phyloP scores from a whole-genome alignment of 2,888 invertebrate genomes.

The Pteria penguin region DNA sequence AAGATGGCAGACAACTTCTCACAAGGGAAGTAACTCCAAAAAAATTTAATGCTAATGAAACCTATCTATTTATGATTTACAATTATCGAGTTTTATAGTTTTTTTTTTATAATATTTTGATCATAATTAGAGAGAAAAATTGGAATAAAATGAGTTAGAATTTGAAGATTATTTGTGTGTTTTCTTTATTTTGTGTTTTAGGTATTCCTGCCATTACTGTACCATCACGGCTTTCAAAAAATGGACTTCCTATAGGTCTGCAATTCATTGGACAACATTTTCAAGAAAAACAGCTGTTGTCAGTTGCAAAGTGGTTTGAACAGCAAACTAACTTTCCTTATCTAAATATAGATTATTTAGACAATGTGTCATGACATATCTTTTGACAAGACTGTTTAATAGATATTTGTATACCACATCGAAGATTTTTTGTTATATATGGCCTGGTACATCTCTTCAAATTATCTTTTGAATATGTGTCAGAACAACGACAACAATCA shows the following conservation, averaged over 20 bases:
- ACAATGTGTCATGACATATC: constrained; percentile 32
- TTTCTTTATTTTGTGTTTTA: constrained; percentile 65
- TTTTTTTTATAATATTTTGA: not conserved
- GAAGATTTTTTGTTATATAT: no score
- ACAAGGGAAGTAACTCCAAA: no score
- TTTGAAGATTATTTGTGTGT: not conserved
- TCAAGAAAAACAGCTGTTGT: constrained; percentile 88
- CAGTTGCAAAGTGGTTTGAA: constrained; percentile 88
- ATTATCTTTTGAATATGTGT: no score
- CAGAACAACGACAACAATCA: no score
- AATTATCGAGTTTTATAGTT: no score
- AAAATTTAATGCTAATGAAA: no score
- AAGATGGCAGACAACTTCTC: no score
- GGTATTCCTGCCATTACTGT: constrained; percentile 92
- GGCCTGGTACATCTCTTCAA: no score
- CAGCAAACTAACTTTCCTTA: constrained; percentile 65
- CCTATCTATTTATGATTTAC: no score
- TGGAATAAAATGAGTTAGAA: no score
- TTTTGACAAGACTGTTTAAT: no score
- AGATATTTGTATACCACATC: no score
- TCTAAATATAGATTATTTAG: constrained; percentile 64
- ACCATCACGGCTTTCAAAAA: constrained; percentile 88
- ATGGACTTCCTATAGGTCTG: constrained; percentile 89
- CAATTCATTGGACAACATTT: constrained; percentile 92
- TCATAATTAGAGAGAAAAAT: not conserved